Percentiles rank a stretch among this genome's conserved stretches.
Conservation (phyloP, 2,113 vertebrate genomes). For the Brevimyrus niger region DNA sequence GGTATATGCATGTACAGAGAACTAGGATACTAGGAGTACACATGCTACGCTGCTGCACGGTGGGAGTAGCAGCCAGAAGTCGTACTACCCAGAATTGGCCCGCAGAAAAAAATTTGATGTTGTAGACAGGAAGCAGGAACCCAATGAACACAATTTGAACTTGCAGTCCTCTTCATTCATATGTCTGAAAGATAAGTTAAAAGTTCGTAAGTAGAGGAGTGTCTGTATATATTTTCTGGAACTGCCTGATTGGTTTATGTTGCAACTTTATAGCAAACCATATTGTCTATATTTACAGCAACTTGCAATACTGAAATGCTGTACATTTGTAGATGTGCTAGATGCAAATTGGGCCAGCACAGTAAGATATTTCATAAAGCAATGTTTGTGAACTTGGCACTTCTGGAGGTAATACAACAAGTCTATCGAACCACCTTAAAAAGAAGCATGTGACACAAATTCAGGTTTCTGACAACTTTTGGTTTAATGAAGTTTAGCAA, state of each 20-base stretch:
- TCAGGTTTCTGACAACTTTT: neutral
- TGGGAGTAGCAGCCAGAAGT: too few species aligned
- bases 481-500: neutral
- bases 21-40: too few species aligned
- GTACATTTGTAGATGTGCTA: neutral
- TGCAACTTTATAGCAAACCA: neutral
- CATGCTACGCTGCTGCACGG: too few species aligned
- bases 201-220: too few species aligned
- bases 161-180: too few species aligned
- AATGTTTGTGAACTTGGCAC: neutral
- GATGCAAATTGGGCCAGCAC: neutral
- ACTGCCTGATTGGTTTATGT: neutral
- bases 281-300: neutral
- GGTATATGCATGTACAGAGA: too few species aligned
- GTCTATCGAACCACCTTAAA: neutral
- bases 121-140: too few species aligned
- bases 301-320: neutral
- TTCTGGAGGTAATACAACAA: neutral
- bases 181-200: too few species aligned
- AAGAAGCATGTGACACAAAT: neutral
- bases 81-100: too few species aligned
- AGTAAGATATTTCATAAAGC: neutral
- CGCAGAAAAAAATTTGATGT: too few species aligned
- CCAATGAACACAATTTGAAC: too few species aligned
- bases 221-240: neutral